Percentiles rank a stretch among this genome's conserved stretches.
Conservation (phyloP, 2,888 invertebrate genomes). For the Busseola fusca region DNA sequence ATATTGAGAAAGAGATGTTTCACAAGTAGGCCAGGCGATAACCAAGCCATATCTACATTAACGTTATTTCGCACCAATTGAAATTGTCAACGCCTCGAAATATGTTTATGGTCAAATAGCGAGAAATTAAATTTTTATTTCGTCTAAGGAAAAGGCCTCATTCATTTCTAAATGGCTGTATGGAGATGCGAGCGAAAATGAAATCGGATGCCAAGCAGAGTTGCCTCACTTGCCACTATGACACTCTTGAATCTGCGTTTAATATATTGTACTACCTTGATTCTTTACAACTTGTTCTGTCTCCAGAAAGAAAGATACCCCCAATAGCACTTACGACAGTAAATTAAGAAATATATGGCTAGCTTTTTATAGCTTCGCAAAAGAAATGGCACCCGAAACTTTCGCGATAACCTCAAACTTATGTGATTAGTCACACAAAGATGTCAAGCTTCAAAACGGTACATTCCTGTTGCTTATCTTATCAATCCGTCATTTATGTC, state of each 20-base stretch:
- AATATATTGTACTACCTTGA: slow-evolving; percentile 14
- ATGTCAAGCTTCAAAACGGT: slow-evolving; percentile 40
- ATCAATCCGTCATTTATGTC: slow-evolving; percentile 57
- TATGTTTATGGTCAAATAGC: not conserved
- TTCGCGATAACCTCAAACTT: slow-evolving; percentile 45
- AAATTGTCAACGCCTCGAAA: not conserved
- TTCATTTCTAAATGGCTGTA: not conserved
- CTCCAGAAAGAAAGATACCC: slow-evolving; percentile 4
- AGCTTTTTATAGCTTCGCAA: slow-evolving; percentile 38
- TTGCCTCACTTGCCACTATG: not conserved
- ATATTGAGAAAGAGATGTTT: not conserved
- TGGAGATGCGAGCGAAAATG: not conserved
- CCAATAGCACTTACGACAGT: slow-evolving; percentile 24
- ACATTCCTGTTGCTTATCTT: slow-evolving; percentile 55
- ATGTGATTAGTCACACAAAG: slow-evolving; percentile 43
- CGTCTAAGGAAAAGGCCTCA: not conserved
- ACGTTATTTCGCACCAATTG: too few species aligned
- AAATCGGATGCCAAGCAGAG: not conserved
- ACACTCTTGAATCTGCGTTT: not conserved
- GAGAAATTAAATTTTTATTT: not conserved
- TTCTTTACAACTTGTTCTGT: slow-evolving; percentile 15
- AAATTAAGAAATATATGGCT: slow-evolving; percentile 37
- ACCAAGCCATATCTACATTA: not conserved
- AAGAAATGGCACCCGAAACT: slow-evolving; percentile 42
- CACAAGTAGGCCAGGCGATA: not conserved